phyloP scores from a whole-genome alignment of 2,888 invertebrate species.

The Xestia c-nigrum region DNA sequence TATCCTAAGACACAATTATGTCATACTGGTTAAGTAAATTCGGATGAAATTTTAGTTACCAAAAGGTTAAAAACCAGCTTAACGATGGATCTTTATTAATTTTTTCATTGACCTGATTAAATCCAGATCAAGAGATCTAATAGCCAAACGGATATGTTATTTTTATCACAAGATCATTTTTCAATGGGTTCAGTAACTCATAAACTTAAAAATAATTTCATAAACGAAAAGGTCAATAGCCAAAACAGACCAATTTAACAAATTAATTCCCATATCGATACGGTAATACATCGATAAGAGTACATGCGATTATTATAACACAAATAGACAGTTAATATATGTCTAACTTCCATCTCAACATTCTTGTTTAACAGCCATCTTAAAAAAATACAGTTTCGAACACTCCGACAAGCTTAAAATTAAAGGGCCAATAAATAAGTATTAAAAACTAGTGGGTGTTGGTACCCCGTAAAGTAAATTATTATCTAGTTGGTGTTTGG shows the following conservation, averaged over 20 bases:
- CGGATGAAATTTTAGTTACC: constrained; percentile 52
- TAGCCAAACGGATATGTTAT: constrained; percentile 70
- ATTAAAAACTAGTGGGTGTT: constrained; percentile 33
- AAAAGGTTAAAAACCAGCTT: constrained; percentile 22
- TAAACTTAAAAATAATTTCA: constrained; percentile 10
- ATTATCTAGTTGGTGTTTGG: constrained; percentile 36
- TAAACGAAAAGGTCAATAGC: constrained; percentile 8
- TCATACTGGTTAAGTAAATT: constrained; percentile 54
- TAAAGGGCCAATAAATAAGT: constrained; percentile 48
- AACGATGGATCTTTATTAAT: constrained; percentile 11
- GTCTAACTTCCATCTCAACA: constrained; percentile 29
- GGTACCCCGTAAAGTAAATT: constrained; percentile 18
- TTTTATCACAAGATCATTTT: constrained; percentile 67
- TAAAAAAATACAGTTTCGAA: constrained; percentile 39
- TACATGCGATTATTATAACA: constrained; percentile 31
- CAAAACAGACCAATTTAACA: constrained; percentile 9
- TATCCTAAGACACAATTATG: constrained; percentile 43
- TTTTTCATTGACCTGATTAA: constrained; percentile 9
- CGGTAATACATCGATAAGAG: constrained; percentile 12
- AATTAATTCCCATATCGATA: constrained; percentile 1
- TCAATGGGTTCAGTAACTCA: constrained; percentile 39
- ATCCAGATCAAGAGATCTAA: constrained; percentile 42
- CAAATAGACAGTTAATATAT: constrained; percentile 19
- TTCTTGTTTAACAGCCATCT: constrained; percentile 46
- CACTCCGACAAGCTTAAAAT: constrained; percentile 59